phyloP scores from a whole-genome alignment of 2,888 invertebrate species.

The Crematogaster levior region DNA sequence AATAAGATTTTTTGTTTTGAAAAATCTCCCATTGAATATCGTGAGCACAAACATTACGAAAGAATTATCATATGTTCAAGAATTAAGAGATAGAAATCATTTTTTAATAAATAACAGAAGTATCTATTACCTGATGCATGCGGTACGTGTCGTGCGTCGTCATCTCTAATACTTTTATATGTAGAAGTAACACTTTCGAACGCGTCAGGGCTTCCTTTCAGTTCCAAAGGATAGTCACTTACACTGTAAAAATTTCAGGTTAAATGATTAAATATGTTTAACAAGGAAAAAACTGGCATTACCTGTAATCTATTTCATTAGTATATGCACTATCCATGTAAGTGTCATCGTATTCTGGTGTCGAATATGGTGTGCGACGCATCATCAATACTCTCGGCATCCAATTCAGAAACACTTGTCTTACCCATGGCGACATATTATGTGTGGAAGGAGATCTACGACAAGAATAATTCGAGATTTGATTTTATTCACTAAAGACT shows the following conservation, averaged over 20 bases:
- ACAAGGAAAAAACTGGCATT: slow-evolving; percentile 53
- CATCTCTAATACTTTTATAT: slow-evolving; percentile 88
- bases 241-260: too few species aligned
- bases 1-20: background rate
- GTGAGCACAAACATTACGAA: background rate
- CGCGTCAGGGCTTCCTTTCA: slow-evolving; percentile 88
- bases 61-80: background rate
- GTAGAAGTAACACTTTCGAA: slow-evolving; percentile 89
- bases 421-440: slow-evolving; percentile 96
- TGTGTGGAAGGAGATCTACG: slow-evolving; percentile 95
- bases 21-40: background rate
- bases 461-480: slow-evolving; percentile 43
- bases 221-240: slow-evolving; percentile 90
- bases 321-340: slow-evolving; percentile 93
- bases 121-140: slow-evolving; percentile 73
- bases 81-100: background rate
- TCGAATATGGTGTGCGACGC: slow-evolving; percentile 94
- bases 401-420: slow-evolving; percentile 95
- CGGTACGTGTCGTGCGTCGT: slow-evolving; percentile 87
- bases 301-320: slow-evolving; percentile 94
- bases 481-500: background rate
- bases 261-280: background rate
- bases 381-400: slow-evolving; percentile 97
- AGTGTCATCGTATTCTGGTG: slow-evolving; percentile 94
- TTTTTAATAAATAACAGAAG: background rate